These are phyloP conservation scores for Drosophila carrolli DNA, from an alignment of 1,140 invertebrate genomes.

Conservation along the genomic window DNA sequence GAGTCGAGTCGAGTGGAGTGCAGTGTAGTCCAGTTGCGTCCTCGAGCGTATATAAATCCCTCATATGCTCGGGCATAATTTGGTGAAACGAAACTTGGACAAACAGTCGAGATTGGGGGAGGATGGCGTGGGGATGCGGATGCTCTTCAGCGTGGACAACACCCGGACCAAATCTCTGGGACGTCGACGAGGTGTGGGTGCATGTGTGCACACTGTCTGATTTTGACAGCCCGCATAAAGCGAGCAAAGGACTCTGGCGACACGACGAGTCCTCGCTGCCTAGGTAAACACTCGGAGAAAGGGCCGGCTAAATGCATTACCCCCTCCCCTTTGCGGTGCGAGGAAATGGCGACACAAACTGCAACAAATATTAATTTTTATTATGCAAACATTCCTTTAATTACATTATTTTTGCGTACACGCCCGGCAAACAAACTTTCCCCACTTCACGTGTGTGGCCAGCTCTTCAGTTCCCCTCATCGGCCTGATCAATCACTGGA, in stretches of 20 bases:
- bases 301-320: conserved; percentile 55
- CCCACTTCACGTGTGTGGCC: conserved; percentile 49
- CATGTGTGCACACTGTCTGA: conserved; percentile 76
- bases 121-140: conserved; percentile 4
- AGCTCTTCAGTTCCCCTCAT: conserved; percentile 14
- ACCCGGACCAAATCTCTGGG: conserved; percentile 39
- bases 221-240: conserved; percentile 82
- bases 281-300: conserved; percentile 64
- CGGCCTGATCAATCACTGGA: conserved; percentile 82
- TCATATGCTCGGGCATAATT: conserved; percentile 76
- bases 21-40: conserved; percentile 25
- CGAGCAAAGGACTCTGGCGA: conserved; percentile 57
- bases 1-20: conserved; percentile 36
- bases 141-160: conserved; percentile 21
- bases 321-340: neutral
- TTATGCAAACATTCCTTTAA: conserved; percentile 81
- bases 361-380: conserved; percentile 82
- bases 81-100: conserved; percentile 79
- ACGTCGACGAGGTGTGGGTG: conserved; percentile 11
- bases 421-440: conserved; percentile 55
- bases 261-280: conserved; percentile 24
- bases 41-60: conserved; percentile 60
- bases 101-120: conserved; percentile 46
- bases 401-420: conserved; percentile 80
- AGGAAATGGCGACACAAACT: conserved; percentile 61